A percentile compares a stretch with the other conserved stretches of the same genome.
phyloP scores from a whole-genome alignment of 2,113 vertebrate species.

The Sinocyclocheilus anshuiensis region DNA sequence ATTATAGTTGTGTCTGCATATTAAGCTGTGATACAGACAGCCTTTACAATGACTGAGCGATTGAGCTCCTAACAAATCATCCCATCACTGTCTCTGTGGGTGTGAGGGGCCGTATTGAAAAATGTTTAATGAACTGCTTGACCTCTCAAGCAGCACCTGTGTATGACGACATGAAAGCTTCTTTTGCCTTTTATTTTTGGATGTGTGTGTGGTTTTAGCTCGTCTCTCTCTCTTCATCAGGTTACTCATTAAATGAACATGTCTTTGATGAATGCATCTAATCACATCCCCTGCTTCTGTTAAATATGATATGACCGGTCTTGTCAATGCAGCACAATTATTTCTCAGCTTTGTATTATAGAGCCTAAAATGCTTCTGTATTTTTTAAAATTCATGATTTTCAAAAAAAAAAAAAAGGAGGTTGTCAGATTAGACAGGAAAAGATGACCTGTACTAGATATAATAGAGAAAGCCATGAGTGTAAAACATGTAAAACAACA shows the following conservation, averaged over 20 bases:
- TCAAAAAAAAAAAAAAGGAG: neutral
- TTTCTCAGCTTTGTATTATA: neutral
- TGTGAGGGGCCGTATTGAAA: neutral
- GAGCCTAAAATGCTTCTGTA: neutral
- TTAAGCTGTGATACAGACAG: no score
- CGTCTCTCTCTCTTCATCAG: slow-evolving; percentile 14
- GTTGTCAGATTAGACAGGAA: neutral
- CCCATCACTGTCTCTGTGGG: neutral
- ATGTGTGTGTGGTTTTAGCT: slow-evolving; percentile 1
- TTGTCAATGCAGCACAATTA: neutral
- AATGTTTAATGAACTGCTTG: slow-evolving; percentile 3
- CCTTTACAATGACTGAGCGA: neutral
- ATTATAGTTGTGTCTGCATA: neutral
- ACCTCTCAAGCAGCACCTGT: neutral
- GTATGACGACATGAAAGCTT: slow-evolving; percentile 18
- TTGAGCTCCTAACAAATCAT: neutral
- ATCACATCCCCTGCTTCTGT: slow-evolving; percentile 45
- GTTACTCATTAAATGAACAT: slow-evolving; percentile 45
- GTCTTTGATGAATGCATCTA: slow-evolving; percentile 54
- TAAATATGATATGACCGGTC: slow-evolving; percentile 2
- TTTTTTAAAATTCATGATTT: neutral
- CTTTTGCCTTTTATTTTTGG: neutral
- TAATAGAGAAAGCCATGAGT: neutral
- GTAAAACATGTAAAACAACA: neutral
- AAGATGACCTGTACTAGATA: neutral